Conservation (phyloP, 2,888 invertebrate species). For the Schizaphis graminum region DNA sequence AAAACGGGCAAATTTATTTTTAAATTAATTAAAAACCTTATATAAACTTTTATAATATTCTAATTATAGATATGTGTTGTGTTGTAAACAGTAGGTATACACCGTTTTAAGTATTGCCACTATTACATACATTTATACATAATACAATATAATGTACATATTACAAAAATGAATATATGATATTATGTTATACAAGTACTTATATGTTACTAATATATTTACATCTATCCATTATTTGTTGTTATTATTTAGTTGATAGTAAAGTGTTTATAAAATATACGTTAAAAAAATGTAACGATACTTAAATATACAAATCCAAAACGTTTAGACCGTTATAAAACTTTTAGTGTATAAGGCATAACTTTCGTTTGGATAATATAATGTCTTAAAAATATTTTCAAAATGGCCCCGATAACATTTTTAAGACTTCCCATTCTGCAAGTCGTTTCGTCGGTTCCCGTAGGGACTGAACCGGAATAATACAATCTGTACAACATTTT, state of each 20-base stretch:
- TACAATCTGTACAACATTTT: not conserved
- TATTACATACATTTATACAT: not conserved
- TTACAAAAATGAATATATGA: not conserved
- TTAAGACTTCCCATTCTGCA: conserved; percentile 11
- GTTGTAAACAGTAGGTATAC: too few relatives aligned
- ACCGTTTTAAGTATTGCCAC: too few relatives aligned
- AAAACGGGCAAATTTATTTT: not conserved
- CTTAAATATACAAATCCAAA: not conserved
- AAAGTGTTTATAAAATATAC: not conserved
- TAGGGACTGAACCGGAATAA: conserved; percentile 5
- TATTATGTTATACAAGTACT: not conserved
- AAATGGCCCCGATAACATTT: not conserved
- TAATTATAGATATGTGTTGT: not conserved
- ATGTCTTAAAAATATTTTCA: conserved; percentile 3
- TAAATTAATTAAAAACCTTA: not conserved
- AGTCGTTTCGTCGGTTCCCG: not conserved
- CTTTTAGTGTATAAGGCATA: not conserved
- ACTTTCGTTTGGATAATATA: not conserved
- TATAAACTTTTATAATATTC: not conserved
- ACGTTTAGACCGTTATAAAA: not conserved
- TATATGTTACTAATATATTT: too few relatives aligned
- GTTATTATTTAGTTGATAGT: not conserved
- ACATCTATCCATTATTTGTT: not conserved
- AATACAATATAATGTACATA: not conserved
- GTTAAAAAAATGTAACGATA: not conserved